Percentiles rank a stretch among this genome's conserved stretches.
These are phyloP conservation scores for Eulemur rufifrons DNA, from an alignment of 2,113 vertebrate genomes.

Conservation along the genomic window DNA sequence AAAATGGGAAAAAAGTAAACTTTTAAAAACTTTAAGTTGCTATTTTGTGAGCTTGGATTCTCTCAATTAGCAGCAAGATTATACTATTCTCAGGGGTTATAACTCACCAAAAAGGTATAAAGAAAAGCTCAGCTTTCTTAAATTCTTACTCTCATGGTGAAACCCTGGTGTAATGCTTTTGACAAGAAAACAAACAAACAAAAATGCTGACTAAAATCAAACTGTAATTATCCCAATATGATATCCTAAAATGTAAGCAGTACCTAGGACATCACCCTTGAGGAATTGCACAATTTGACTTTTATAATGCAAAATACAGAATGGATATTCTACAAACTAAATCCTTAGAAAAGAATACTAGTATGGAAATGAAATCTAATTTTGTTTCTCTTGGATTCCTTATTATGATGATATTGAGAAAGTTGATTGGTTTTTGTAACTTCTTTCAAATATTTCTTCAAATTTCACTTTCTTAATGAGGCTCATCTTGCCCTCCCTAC, in stretches of 20 bases:
- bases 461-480: neutral
- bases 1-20: neutral
- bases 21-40: neutral
- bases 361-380: neutral
- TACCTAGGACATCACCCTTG: neutral
- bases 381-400: neutral
- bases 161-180: neutral
- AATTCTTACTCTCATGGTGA: neutral
- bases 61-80: neutral
- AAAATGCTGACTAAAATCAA: slow-evolving; percentile 3
- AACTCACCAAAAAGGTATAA: neutral
- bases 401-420: neutral
- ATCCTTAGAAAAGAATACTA: neutral
- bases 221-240: neutral
- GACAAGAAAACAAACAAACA: neutral
- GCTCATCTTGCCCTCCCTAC: accelerated
- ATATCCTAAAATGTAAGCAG: neutral
- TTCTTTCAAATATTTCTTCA: neutral
- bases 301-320: neutral
- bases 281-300: neutral
- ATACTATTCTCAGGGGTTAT: neutral
- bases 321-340: neutral
- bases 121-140: neutral
- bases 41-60: neutral
- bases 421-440: neutral